These are phyloP conservation scores for Sesia bembeciformis DNA, from an alignment of 2,888 invertebrate species.

Conservation along the genomic window DNA sequence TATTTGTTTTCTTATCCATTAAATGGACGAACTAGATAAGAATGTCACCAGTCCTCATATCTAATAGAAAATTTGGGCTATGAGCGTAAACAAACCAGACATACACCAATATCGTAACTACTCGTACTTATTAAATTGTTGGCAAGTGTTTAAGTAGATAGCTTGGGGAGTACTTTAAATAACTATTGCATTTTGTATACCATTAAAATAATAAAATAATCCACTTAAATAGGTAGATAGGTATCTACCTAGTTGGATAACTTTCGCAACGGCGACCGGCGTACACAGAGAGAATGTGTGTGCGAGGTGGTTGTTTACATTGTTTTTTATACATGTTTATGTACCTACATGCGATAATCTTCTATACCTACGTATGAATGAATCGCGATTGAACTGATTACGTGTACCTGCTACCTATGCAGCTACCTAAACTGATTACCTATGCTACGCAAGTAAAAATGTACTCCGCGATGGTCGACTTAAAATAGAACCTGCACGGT, in stretches of 20 bases:
- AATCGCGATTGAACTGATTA: conserved; percentile 27
- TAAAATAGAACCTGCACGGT: conserved; percentile 43
- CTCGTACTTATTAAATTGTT: too few species aligned
- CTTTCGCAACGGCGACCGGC: not conserved
- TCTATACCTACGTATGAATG: not conserved
- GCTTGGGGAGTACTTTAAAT: too few species aligned
- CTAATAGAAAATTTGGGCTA: not conserved
- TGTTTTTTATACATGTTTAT: not conserved
- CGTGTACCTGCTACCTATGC: conserved; percentile 13
- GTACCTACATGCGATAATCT: not conserved
- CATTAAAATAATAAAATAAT: too few species aligned
- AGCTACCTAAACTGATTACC: too few species aligned
- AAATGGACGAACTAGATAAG: not conserved
- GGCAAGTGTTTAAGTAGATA: too few species aligned
- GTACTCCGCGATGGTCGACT: conserved; percentile 58
- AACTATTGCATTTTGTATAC: too few species aligned
- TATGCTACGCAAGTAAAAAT: conserved; percentile 31
- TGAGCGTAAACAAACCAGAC: too few species aligned
- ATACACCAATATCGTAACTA: too few species aligned
- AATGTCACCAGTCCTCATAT: conserved; percentile 1
- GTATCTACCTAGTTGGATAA: not conserved
- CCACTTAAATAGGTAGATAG: too few species aligned
- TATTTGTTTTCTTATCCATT: not conserved
- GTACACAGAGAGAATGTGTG: not conserved
- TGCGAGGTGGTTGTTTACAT: not conserved